phyloP scores from a whole-genome alignment of 92 coral and sea anemone species.

The Anthopleura xanthogrammica region DNA sequence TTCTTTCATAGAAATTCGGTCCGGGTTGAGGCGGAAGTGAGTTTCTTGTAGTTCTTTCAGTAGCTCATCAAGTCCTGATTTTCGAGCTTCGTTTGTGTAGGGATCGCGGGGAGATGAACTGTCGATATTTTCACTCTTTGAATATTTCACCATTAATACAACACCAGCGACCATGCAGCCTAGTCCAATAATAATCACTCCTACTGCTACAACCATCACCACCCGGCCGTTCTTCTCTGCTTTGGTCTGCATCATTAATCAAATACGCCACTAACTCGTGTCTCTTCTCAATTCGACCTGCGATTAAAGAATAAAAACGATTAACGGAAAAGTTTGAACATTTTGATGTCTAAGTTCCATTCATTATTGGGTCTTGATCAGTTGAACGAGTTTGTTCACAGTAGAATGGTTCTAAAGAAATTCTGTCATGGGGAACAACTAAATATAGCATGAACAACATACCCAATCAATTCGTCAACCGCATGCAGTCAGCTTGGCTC shows the following conservation, averaged over 20 bases:
- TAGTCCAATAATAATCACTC: conserved; percentile 47
- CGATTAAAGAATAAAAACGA: background rate
- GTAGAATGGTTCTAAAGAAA: conserved; percentile 14
- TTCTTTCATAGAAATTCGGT: conserved; percentile 52
- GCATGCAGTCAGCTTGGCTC: conserved; percentile 1
- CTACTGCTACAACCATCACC: conserved; percentile 42
- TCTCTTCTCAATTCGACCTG: background rate
- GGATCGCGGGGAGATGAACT: conserved; percentile 1
- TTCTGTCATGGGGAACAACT: background rate
- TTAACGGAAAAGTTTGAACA: background rate
- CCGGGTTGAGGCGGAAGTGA: conserved; percentile 63
- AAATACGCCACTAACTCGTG: background rate
- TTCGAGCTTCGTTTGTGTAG: conserved; percentile 55
- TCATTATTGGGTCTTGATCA: background rate
- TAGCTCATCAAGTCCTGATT: conserved; percentile 53
- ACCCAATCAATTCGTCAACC: background rate
- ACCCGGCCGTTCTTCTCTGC: conserved; percentile 25
- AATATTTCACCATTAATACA: conserved; percentile 51
- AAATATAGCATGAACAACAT: background rate
- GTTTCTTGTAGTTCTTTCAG: conserved; percentile 49
- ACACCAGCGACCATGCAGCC: conserved; percentile 63
- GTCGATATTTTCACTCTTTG: conserved; percentile 4
- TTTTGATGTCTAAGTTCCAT: background rate
- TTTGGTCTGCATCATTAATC: conserved; percentile 28
- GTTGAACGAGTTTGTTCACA: conserved; percentile 4